Evolutionary conservation across 1,140 invertebrate genomes (phyloP).

Genomic region (Achatina immaculata): DNA sequence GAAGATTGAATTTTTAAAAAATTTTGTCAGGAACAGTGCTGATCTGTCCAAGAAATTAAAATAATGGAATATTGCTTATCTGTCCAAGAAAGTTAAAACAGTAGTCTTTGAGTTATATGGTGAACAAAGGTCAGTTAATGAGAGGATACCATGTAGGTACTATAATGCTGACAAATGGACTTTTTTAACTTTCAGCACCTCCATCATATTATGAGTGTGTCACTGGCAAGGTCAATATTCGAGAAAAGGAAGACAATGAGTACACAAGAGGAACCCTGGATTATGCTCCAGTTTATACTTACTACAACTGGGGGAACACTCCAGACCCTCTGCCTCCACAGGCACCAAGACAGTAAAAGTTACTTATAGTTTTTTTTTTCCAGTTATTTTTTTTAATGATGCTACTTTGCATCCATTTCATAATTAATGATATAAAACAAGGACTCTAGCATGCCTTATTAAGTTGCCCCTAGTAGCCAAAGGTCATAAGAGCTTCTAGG

Average conservation of each 20-base stretch:
- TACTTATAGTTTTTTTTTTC: no score
- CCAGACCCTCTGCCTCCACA: constrained; percentile 21
- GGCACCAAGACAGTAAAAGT: no score
- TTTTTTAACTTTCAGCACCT: constrained; percentile 56
- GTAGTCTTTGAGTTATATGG: not conserved
- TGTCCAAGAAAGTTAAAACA: not conserved
- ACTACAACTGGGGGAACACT: constrained; percentile 49
- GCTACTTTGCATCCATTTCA: no score
- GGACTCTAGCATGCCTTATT: no score
- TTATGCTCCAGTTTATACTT: constrained; percentile 48
- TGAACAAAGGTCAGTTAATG: no score
- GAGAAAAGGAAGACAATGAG: constrained; percentile 57
- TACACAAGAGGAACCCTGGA: constrained; percentile 40
- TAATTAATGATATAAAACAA: no score
- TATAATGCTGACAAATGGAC: not conserved
- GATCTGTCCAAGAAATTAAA: not conserved
- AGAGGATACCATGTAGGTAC: no score
- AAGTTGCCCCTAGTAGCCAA: no score
- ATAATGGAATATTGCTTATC: not conserved
- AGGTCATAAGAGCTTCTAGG: no score
- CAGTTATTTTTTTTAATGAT: no score
- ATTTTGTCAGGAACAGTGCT: not conserved
- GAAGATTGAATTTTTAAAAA: not conserved
- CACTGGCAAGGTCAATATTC: constrained; percentile 64
- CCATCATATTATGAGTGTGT: constrained; percentile 68